phyloP scores from a whole-genome alignment of 2,113 vertebrate genomes.

The Dasyornis broadbenti region DNA sequence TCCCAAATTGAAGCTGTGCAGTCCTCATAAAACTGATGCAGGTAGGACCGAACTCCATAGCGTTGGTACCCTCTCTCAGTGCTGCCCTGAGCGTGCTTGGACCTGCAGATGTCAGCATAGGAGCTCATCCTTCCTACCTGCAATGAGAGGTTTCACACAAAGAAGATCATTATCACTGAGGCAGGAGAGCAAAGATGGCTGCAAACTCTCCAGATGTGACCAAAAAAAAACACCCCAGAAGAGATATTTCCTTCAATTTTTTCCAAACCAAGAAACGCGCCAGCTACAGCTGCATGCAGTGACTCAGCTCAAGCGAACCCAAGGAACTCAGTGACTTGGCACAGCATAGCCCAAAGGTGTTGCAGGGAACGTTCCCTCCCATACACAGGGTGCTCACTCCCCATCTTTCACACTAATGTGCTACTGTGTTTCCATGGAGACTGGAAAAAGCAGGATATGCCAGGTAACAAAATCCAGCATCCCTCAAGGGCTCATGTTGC shows the following conservation, averaged over 20 bases:
- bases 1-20: constrained; percentile 99
- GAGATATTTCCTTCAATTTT: not conserved
- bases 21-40: constrained; percentile 99
- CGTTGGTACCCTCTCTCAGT: constrained; percentile 77
- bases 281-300: accelerated
- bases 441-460: not conserved
- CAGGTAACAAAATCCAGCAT: not conserved
- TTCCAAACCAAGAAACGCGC: not conserved
- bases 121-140: constrained; percentile 91
- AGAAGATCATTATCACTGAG: accelerated
- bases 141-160: constrained; percentile 29
- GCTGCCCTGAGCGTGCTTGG: constrained; percentile 75
- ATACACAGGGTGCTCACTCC: accelerated
- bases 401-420: not conserved
- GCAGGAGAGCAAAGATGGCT: not conserved
- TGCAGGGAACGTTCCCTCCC: not conserved
- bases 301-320: not conserved
- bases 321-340: not conserved
- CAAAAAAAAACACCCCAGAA: not conserved
- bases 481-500: not conserved
- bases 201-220: not conserved
- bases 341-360: not conserved
- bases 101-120: constrained; percentile 85
- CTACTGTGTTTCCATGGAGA: not conserved
- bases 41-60: constrained; percentile 96